A percentile compares a stretch with the other conserved stretches of the same genome.
phyloP scores from a whole-genome alignment of 2,113 vertebrate genomes.

The Aviceda subcristata region DNA sequence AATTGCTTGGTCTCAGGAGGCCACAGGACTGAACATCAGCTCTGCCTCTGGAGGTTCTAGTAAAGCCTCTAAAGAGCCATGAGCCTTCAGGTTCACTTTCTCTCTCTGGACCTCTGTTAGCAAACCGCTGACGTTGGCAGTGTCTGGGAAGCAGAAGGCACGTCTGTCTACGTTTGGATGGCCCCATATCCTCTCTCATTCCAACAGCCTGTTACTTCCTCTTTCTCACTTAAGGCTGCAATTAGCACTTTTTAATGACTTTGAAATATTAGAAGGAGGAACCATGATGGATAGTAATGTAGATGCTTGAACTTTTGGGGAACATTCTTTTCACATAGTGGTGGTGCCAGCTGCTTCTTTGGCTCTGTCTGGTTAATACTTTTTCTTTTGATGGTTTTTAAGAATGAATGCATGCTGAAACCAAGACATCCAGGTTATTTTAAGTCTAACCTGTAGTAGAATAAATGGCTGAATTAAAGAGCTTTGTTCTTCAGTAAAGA shows the following conservation, averaged over 20 bases:
- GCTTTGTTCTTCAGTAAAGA: background rate
- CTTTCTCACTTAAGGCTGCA: conserved; percentile 62
- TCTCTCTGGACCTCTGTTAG: background rate
- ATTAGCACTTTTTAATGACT: conserved; percentile 71
- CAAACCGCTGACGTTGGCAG: background rate
- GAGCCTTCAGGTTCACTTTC: background rate
- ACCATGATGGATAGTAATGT: conserved; percentile 55
- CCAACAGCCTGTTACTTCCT: conserved; percentile 65
- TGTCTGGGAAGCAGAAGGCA: background rate
- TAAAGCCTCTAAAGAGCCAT: background rate
- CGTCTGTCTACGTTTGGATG: background rate
- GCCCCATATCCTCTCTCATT: conserved; percentile 24
- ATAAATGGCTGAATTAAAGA: conserved; percentile 46
- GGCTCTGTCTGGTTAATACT: conserved; percentile 41
- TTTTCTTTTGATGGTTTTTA: conserved; percentile 51
- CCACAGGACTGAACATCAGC: background rate
- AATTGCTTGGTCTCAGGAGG: background rate
- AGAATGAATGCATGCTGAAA: conserved; percentile 15
- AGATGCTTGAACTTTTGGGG: conserved; percentile 75
- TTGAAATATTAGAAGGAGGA: conserved; percentile 76
- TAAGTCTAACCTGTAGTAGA: conserved; percentile 12
- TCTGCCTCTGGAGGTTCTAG: background rate
- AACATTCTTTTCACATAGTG: conserved; percentile 66
- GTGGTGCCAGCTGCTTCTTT: conserved; percentile 67
- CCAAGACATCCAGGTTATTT: conserved; percentile 62